Base-by-base conservation (phyloP, 2,113 vertebrate genomes). In the Sialia sialis region DNA sequence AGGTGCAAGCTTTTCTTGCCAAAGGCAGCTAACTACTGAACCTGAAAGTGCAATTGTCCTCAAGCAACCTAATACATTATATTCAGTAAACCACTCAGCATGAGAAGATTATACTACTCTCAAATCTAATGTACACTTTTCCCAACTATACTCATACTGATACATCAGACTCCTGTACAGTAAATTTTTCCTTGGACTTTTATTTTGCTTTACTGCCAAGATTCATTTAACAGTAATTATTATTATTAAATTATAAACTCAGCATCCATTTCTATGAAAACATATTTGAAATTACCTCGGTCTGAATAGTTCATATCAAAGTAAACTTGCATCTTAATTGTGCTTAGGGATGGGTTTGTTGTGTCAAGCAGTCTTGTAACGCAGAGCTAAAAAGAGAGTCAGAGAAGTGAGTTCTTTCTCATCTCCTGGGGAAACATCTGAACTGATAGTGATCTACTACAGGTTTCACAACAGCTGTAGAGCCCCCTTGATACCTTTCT, bases 291-390 rank as follows among this genome's bases (percentile, higher is more conserved):
- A 98, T 98, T 98, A 99, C 99, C 98, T 97, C 98, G 95, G 54
- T 94, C 98, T 89, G 98, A 98, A 83, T 99, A 99, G 94, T 98
- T 99, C 97, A 97, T 97, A 89, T 99, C 98, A 97, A 99, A 99
- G 93, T 98, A 98, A 94, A 99, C 97, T 93, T 99, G 99, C 99
- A 99, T 99, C 97, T 99, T 99, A 95, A 99, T 98, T 11, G 99
- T 99, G 95, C 99, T 98, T 49, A 99, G 95, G 43, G 98, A 98
- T 19, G 98, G 98, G 87, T 98, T 99, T 96, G 95, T 97, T 93
- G 94, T 93, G 43, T 99, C 98, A 94, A 98, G 95, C 10, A 99
- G 98, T 78, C 98, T 98, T 63, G 96, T 88, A 95, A 99, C 95
- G 95, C 98, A 99, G 68, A 99, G 90, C 99, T 99, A 93, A 48